A percentile compares a stretch with the other conserved stretches of the same genome.
These are phyloP conservation scores for Melierax canorus DNA, from an alignment of 2,113 vertebrate genomes.

Conservation along the genomic window DNA sequence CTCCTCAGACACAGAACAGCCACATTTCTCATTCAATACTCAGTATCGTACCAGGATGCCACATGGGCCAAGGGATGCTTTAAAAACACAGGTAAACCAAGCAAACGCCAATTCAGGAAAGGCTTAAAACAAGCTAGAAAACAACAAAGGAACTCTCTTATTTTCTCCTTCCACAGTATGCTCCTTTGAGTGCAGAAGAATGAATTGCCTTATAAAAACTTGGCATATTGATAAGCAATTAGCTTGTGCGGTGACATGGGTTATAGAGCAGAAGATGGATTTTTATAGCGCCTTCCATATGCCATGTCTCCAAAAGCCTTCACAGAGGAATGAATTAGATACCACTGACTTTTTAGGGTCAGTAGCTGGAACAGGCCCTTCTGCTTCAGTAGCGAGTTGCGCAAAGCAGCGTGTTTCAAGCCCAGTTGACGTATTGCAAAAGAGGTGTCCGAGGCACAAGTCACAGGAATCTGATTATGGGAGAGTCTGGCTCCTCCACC, in stretches of 20 bases:
- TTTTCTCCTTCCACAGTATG: background rate
- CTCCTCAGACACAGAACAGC: background rate
- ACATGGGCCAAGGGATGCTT: background rate
- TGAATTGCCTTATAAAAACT: slow-evolving; percentile 11
- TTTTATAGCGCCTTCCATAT: background rate
- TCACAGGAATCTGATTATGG: background rate
- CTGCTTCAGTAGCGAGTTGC: background rate
- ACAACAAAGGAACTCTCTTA: background rate
- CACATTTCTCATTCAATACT: background rate
- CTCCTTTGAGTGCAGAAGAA: background rate
- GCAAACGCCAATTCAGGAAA: background rate
- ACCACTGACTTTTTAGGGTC: background rate
- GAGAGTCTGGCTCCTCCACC: background rate
- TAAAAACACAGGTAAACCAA: background rate
- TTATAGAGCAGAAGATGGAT: slow-evolving; percentile 23
- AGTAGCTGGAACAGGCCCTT: background rate
- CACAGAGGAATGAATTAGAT: background rate
- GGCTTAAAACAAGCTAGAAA: background rate
- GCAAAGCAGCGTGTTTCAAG: background rate
- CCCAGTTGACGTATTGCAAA: background rate
- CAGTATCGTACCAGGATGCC: background rate
- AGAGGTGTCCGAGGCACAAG: background rate
- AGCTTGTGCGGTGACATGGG: background rate
- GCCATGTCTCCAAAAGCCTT: background rate
- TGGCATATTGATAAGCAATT: slow-evolving; percentile 35